Evolutionary conservation across 2,888 invertebrate species (phyloP).

Genomic region (Cephalotes varians): DNA sequence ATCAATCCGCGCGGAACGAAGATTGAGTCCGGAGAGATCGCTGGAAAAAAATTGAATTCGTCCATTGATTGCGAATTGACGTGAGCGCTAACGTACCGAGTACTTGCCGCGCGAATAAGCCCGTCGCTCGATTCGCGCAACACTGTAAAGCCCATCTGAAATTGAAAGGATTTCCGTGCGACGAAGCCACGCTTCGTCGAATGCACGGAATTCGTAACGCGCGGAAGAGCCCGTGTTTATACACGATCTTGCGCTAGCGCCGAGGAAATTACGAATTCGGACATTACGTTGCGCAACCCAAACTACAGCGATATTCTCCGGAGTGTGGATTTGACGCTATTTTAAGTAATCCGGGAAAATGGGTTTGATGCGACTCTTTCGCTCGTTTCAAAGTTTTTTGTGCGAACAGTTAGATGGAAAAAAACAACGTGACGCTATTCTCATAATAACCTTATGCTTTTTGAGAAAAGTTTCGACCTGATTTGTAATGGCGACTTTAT

Average conservation of each 20-base stretch:
- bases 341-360: conserved; percentile 31
- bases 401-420: conserved; percentile 12
- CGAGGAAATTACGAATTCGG: conserved; percentile 42
- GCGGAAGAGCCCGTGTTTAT: conserved; percentile 7
- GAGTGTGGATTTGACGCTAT: conserved; percentile 34
- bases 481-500: background rate
- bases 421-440: background rate
- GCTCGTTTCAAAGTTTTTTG: background rate
- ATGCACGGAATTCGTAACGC: conserved; percentile 49
- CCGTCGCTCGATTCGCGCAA: conserved; percentile 43
- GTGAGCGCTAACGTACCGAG: conserved; percentile 51
- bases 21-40: conserved; percentile 25
- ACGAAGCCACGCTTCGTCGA: conserved; percentile 31
- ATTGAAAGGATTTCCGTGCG: conserved; percentile 54
- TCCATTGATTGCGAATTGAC: conserved; percentile 58
- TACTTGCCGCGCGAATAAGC: conserved; percentile 51
- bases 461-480: background rate
- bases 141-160: conserved; percentile 49
- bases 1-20: conserved; percentile 20
- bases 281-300: conserved; percentile 23
- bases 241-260: background rate
- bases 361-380: background rate
- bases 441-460: background rate
- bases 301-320: background rate
- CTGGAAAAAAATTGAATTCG: conserved; percentile 65